These are phyloP conservation scores for Gyps fulvus DNA, from an alignment of 2,113 vertebrate genomes.

Conservation along the genomic window DNA sequence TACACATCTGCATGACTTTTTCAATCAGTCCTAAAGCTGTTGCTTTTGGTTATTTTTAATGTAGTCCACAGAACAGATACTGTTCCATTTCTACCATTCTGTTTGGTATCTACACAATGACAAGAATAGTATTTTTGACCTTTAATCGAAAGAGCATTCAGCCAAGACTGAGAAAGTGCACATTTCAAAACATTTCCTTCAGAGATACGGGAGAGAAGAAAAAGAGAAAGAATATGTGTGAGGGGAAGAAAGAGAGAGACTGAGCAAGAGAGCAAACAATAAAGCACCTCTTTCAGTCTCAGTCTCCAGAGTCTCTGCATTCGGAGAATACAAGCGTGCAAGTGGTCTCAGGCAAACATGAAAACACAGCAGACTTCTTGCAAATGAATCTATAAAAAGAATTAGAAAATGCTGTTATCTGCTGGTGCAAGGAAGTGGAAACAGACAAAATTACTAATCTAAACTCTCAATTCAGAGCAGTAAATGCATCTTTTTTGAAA, in stretches of 20 bases:
- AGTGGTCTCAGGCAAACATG: background rate
- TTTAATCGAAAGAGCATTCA: slow-evolving; percentile 48
- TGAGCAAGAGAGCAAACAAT: background rate
- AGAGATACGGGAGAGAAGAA: background rate
- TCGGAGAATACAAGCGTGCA: background rate
- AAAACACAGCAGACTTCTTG: background rate
- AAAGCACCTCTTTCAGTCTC: slow-evolving; percentile 2
- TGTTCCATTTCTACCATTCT: slow-evolving; percentile 46
- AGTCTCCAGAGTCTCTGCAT: background rate
- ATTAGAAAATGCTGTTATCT: background rate
- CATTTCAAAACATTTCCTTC: slow-evolving; percentile 50
- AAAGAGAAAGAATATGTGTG: background rate
- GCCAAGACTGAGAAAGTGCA: slow-evolving; percentile 18
- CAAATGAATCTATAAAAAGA: background rate
- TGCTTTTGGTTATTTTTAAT: slow-evolving; percentile 53
- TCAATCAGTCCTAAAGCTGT: slow-evolving; percentile 55
- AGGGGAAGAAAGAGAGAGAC: background rate
- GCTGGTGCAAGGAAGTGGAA: background rate
- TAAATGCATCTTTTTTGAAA: background rate
- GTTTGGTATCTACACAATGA: slow-evolving; percentile 31
- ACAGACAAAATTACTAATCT: background rate
- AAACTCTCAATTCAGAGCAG: background rate
- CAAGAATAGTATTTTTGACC: slow-evolving; percentile 36
- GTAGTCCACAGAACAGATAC: slow-evolving; percentile 34
- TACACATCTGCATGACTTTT: slow-evolving; percentile 66